Evolutionary conservation across 2,797 vertebrate species (phyloP), one percentile per base, ranked within the genome.

Genomic region (Vipera ursinii): DNA sequence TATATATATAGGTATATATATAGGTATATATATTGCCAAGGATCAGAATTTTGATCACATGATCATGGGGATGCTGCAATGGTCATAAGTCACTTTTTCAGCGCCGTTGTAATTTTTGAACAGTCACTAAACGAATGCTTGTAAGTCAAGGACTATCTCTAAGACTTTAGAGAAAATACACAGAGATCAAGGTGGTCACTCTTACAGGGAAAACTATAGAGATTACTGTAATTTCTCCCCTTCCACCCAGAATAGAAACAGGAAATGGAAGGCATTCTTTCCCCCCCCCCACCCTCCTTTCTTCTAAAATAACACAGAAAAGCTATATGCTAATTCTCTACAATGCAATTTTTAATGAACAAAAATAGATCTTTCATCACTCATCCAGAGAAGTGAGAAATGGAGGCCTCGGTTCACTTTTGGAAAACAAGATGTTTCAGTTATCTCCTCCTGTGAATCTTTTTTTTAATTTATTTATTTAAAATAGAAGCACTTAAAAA

Each of bases 351-450:
- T 32, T 92, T 94, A 95, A 93, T 89, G 73, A 96, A 92, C 24
- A 88, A 93, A 90, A 95, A 92, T 12, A 94, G 59, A 15, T 89
- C 92, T 95, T 95, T 94, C 53, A 94, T 94, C 38, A 57, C 69
- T 85, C 91, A 63, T 5, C 92, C 78, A 32, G 53, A 94, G 48
- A 57, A 61, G 89, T 38, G 90, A 92, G 78, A 92, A 73, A 26
- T 17, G 92, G 57, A 63, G 6, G 93, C 59, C 89, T 56, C 93
- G 90, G 89, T 88, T n/a, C 57, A 90, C 91, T 26, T 60, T 3
- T 90, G 48, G 22, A 10, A 88, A 93, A 92, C 63, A 94, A 89
- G 91, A 93, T 60, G 61, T 88, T 92, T 61, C 92, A 93, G 2
- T 95, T 94, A 69, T 93, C 92, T 94, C 89, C 44, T 95, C 94